Conservation (phyloP, 1,140 invertebrate species). For the Pinna nobilis region DNA sequence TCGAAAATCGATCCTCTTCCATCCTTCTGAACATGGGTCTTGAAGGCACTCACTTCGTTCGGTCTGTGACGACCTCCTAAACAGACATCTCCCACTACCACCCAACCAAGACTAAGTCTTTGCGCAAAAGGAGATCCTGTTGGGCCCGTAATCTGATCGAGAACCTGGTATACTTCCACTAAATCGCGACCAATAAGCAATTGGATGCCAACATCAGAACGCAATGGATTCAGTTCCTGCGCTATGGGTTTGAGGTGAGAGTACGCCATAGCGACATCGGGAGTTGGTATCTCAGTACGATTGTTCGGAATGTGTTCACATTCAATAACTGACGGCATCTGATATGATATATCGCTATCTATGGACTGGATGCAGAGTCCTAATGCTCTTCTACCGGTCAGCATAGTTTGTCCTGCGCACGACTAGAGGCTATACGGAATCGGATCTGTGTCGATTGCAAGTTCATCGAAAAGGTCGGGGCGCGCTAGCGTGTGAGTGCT, state of each 20-base stretch:
- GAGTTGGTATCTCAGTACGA: constrained; percentile 26
- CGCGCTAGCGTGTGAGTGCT: constrained; percentile 3
- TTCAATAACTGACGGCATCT: constrained; percentile 29
- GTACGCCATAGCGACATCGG: constrained; percentile 9
- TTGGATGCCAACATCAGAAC: constrained; percentile 4
- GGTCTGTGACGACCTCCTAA: constrained; percentile 7
- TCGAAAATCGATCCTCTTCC: constrained; percentile 3
- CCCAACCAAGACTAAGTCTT: constrained; percentile 23
- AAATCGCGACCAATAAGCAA: constrained; percentile 36
- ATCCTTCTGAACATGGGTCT: constrained; percentile 12
- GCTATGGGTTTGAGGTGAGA: constrained; percentile 26
- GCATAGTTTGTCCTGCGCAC: constrained; percentile 7
- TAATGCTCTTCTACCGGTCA: constrained; percentile 12
- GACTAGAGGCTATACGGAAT: constrained; percentile 1
- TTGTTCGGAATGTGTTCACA: constrained; percentile 33
- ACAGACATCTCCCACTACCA: constrained; percentile 26
- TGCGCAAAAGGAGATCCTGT: constrained; percentile 26
- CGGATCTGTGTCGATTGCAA: background rate
- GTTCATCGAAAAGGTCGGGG: constrained; percentile 24
- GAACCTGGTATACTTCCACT: constrained; percentile 24
- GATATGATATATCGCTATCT: background rate
- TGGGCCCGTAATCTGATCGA: constrained; percentile 20
- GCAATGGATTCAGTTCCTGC: background rate
- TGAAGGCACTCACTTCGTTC: background rate
- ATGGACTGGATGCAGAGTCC: constrained; percentile 9